Conservation (phyloP, 2,797 vertebrate genomes). For the Pygocentrus nattereri region DNA sequence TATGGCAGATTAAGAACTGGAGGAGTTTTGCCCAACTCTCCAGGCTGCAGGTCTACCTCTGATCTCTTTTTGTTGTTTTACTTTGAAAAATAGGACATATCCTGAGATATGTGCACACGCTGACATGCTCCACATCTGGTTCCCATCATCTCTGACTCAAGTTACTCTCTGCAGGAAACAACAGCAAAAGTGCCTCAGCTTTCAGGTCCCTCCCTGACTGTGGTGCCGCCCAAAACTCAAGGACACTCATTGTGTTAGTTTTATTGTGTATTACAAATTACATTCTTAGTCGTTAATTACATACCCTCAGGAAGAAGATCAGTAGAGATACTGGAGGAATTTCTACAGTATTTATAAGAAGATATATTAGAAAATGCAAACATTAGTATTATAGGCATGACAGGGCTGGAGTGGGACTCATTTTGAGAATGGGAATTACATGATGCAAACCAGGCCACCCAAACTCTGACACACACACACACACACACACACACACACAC, state of each 20-base stretch:
- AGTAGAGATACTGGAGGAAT: too few relatives aligned
- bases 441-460: too few relatives aligned
- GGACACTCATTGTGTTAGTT: neutral
- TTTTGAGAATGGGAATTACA: too few relatives aligned
- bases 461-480: too few relatives aligned
- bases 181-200: slow-evolving; percentile 29
- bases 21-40: slow-evolving; percentile 59
- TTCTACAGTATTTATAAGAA: too few relatives aligned
- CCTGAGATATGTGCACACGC: slow-evolving; percentile 63
- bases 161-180: slow-evolving; percentile 52
- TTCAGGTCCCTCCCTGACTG: slow-evolving; percentile 31
- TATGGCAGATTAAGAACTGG: neutral
- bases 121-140: slow-evolving; percentile 75
- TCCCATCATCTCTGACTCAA: slow-evolving; percentile 68
- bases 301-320: too few relatives aligned
- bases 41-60: slow-evolving; percentile 55
- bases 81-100: slow-evolving; percentile 65
- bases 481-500: too few relatives aligned
- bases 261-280: neutral
- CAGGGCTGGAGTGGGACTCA: too few relatives aligned
- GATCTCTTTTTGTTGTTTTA: slow-evolving; percentile 53
- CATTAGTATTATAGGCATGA: too few relatives aligned
- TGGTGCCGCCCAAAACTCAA: slow-evolving; percentile 11
- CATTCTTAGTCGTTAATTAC: neutral
- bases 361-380: too few relatives aligned